phyloP scores from a whole-genome alignment of 2,113 vertebrate genomes.

The Gopherus flavomarginatus region DNA sequence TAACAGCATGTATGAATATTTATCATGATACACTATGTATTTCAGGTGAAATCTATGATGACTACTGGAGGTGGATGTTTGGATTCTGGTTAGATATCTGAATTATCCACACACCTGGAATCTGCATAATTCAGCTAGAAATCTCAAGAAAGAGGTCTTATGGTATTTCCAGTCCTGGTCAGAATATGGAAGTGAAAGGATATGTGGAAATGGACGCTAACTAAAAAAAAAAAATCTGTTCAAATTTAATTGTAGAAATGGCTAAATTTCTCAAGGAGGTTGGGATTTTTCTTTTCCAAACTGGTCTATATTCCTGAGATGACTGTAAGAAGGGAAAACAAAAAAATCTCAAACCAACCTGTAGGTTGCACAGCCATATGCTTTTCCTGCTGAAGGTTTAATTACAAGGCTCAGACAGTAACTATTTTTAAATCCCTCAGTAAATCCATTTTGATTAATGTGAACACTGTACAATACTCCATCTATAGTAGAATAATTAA shows the following conservation, averaged over 20 bases:
- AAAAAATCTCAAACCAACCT: not conserved
- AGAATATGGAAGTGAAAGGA: not conserved
- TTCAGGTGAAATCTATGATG: not conserved
- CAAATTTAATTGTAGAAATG: not conserved
- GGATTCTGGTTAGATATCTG: not conserved
- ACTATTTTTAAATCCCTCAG: constrained; percentile 5
- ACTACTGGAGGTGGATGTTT: not conserved
- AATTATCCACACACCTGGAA: not conserved
- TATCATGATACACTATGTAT: not conserved
- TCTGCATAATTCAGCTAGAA: not conserved
- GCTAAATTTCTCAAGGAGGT: not conserved
- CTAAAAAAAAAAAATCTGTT: not conserved
- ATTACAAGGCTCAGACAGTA: not conserved
- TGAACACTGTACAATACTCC: constrained; percentile 22
- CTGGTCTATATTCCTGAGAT: not conserved
- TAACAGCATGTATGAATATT: not conserved
- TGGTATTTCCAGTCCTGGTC: not conserved
- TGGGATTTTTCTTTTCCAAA: not conserved
- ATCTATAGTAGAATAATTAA: constrained; percentile 52
- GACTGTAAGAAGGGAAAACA: not conserved
- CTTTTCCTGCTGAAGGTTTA: not conserved
- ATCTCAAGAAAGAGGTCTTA: not conserved
- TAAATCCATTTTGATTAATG: constrained; percentile 42
- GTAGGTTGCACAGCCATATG: not conserved
- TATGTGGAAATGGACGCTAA: not conserved